phyloP scores from a whole-genome alignment of 2,797 vertebrate genomes.

The Poecilia wingei region DNA sequence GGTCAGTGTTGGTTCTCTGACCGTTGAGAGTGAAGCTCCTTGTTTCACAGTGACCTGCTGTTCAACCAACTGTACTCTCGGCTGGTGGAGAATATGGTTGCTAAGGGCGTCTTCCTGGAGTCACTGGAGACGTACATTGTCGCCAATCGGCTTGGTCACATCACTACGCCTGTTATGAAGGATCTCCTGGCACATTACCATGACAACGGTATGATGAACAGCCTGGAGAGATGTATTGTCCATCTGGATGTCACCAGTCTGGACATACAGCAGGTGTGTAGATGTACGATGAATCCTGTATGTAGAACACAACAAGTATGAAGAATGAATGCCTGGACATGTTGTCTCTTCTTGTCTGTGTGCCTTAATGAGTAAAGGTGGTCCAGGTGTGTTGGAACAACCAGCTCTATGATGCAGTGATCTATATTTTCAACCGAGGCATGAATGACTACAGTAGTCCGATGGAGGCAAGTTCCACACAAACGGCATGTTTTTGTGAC shows the following conservation, averaged over 20 bases:
- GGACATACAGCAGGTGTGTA: constrained; percentile 92
- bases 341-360: background rate
- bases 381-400: constrained; percentile 96
- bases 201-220: constrained; percentile 91
- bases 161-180: constrained; percentile 93
- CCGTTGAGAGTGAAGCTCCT: background rate
- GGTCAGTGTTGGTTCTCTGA: background rate
- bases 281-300: background rate
- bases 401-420: constrained; percentile 93
- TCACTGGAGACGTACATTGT: constrained; percentile 93
- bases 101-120: constrained; percentile 93
- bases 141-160: constrained; percentile 89
- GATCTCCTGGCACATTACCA: constrained; percentile 95
- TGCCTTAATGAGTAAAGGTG: constrained; percentile 77
- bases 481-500: background rate
- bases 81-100: constrained; percentile 91
- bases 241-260: constrained; percentile 97
- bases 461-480: constrained; percentile 88
- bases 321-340: constrained; percentile 45
- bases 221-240: constrained; percentile 93
- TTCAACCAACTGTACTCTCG: constrained; percentile 92
- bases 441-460: constrained; percentile 97
- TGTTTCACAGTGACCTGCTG: constrained; percentile 79
- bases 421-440: constrained; percentile 96
- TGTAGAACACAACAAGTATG: background rate